phyloP scores from a whole-genome alignment of 2,113 vertebrate species.

The Petromus typicus region DNA sequence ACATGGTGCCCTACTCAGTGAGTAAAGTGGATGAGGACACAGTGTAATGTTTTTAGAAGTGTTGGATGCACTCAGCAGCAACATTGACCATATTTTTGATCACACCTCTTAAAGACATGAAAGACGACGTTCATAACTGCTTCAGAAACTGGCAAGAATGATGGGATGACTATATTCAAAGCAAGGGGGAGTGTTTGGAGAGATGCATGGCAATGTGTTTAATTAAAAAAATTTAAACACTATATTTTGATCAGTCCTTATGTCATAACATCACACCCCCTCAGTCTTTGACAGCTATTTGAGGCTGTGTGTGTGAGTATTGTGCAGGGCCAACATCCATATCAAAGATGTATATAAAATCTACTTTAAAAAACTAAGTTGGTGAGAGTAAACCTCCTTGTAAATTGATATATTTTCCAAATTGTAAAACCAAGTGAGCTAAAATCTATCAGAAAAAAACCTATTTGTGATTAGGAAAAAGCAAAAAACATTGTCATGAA shows the following conservation, averaged over 20 bases:
- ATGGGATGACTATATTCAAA: not conserved
- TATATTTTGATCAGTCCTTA: not conserved
- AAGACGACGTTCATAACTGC: not conserved
- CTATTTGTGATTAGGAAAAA: not conserved
- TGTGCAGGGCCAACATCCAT: not conserved
- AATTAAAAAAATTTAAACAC: not conserved
- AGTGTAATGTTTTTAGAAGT: not conserved
- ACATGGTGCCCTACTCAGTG: not conserved
- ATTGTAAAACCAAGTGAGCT: not conserved
- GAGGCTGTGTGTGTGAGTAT: not conserved
- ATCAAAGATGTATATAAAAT: not conserved
- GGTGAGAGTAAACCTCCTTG: not conserved
- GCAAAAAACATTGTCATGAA: not conserved
- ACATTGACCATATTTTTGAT: not conserved
- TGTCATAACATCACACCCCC: not conserved
- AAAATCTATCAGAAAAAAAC: not conserved
- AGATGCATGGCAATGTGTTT: not conserved
- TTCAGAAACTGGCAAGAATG: not conserved
- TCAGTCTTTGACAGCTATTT: not conserved
- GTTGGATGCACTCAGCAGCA: not conserved
- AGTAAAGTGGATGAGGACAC: not conserved
- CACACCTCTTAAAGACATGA: not conserved
- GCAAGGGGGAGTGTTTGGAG: not conserved
- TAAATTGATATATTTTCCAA: slow-evolving; percentile 20
- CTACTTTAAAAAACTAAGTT: not conserved